Evolutionary conservation across 2,113 vertebrate species (phyloP).

Genomic region (Burhinus bistriatus): DNA sequence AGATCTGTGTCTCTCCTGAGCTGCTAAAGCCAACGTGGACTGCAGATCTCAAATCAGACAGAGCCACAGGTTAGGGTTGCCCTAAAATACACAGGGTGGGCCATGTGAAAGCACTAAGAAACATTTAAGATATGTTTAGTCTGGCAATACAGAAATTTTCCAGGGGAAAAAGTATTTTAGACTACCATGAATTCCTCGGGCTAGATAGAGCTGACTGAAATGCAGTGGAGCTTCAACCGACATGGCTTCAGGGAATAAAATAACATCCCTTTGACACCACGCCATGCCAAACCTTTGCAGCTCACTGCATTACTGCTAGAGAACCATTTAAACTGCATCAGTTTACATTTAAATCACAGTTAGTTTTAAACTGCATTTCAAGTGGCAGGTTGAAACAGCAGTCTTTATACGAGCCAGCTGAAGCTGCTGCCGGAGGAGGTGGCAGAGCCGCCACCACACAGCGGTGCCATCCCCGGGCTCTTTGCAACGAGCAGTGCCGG

Average conservation of each 20-base stretch:
- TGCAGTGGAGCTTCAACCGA: neutral
- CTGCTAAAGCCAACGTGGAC: neutral
- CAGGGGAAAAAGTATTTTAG: neutral
- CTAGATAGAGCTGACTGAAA: neutral
- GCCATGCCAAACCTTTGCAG: neutral
- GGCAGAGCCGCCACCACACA: neutral
- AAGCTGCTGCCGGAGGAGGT: neutral
- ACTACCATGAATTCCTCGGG: neutral
- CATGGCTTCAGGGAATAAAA: neutral
- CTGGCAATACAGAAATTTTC: neutral
- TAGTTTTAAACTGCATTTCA: neutral
- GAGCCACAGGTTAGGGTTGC: neutral
- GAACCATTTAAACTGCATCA: neutral
- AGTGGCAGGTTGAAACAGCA: neutral
- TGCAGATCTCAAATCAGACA: neutral
- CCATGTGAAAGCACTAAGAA: neutral
- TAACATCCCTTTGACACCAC: neutral
- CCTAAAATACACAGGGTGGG: neutral
- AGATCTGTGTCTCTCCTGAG: neutral
- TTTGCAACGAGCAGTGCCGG: rapidly evolving
- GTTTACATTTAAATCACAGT: rapidly evolving
- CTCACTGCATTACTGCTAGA: neutral
- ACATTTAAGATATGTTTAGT: neutral
- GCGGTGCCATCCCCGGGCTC: neutral
- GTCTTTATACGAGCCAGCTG: neutral